Evolutionary conservation across 2,113 vertebrate genomes (phyloP).

Genomic region (Rhizomys pruinosus): DNA sequence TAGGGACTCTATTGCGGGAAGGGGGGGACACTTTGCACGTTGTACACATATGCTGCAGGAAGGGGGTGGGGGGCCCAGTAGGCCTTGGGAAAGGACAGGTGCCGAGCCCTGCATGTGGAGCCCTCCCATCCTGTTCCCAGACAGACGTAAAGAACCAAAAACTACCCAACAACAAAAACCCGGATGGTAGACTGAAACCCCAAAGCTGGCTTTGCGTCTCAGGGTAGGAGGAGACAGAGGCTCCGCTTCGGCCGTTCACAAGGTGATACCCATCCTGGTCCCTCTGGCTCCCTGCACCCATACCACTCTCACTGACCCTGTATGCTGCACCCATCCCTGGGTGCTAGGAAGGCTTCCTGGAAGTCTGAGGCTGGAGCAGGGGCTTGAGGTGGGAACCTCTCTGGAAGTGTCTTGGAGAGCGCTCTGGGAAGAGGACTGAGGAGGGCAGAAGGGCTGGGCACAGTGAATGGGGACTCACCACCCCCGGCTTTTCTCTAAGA

Average conservation of each 20-base stretch:
- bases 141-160: constrained; percentile 79
- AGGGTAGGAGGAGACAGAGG: neutral
- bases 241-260: neutral
- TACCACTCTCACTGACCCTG: neutral
- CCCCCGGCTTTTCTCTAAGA: constrained; percentile 47
- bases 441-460: constrained; percentile 24
- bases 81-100: constrained; percentile 75
- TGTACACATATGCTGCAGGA: constrained; percentile 84
- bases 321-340: neutral
- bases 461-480: neutral
- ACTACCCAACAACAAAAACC: constrained; percentile 67
- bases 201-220: constrained; percentile 63
- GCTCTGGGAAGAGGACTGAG: constrained; percentile 56
- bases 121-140: constrained; percentile 70
- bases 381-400: neutral
- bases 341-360: constrained; percentile 35
- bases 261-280: constrained; percentile 1
- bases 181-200: constrained; percentile 63
- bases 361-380: neutral
- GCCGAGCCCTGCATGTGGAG: constrained; percentile 73
- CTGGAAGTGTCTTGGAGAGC: constrained; percentile 43
- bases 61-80: constrained; percentile 61
- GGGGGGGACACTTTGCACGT: constrained; percentile 83
- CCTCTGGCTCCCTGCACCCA: neutral
- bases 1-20: constrained; percentile 70